Evolutionary conservation across 2,888 invertebrate genomes (phyloP).

Genomic region (Apantesis nais): DNA sequence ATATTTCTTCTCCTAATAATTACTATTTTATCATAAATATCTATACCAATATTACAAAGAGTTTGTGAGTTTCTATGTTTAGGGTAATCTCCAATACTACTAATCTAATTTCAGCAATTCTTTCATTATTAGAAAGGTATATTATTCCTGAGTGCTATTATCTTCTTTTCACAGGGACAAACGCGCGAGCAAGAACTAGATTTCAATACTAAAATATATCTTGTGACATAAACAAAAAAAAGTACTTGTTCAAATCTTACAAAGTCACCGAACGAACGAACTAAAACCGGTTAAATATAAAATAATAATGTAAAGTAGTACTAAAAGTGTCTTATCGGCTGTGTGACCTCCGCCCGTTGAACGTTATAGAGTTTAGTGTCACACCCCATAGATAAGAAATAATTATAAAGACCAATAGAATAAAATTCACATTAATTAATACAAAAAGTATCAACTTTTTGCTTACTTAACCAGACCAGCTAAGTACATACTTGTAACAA

Average conservation of each 20-base stretch:
- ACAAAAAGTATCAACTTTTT: slow-evolving; percentile 52
- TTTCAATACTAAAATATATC: too few relatives aligned
- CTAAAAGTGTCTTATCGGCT: slow-evolving; percentile 22
- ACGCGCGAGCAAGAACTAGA: too few relatives aligned
- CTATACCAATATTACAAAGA: too few relatives aligned
- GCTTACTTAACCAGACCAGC: slow-evolving; percentile 51
- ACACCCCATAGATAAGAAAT: neutral
- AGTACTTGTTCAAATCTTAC: slow-evolving; percentile 10
- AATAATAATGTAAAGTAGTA: slow-evolving; percentile 22
- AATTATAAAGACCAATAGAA: slow-evolving; percentile 18
- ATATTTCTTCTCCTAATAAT: too few relatives aligned
- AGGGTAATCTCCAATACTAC: too few relatives aligned
- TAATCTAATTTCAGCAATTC: too few relatives aligned
- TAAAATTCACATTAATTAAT: slow-evolving; percentile 24
- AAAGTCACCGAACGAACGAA: slow-evolving; percentile 13
- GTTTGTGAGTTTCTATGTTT: too few relatives aligned
- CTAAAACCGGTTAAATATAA: slow-evolving; percentile 28
- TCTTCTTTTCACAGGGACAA: too few relatives aligned
- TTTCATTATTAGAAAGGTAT: too few relatives aligned
- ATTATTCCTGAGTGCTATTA: too few relatives aligned
- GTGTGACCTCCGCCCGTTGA: slow-evolving; percentile 27
- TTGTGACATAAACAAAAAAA: neutral
- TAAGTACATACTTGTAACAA: slow-evolving; percentile 41
- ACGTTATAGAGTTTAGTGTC: slow-evolving; percentile 11
- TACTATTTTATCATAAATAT: too few relatives aligned